Evolutionary conservation across 2,113 vertebrate genomes (phyloP).

Genomic region (Pungitius pungitius): DNA sequence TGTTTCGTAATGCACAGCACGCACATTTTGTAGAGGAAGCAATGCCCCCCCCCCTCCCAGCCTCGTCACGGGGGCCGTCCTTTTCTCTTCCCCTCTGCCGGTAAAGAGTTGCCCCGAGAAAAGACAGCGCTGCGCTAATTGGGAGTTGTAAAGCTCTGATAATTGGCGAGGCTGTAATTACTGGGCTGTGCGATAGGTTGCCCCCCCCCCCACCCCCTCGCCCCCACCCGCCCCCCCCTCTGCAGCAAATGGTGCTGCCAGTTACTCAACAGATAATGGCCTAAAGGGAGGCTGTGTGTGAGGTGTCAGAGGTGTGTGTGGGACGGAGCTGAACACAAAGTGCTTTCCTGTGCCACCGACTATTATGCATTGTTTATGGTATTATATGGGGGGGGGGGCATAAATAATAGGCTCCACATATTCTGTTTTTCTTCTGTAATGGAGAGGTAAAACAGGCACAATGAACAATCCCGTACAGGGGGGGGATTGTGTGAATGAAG

Average conservation of each 20-base stretch:
- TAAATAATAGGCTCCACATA: constrained; percentile 45
- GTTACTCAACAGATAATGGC: constrained; percentile 65
- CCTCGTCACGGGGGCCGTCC: constrained; percentile 28
- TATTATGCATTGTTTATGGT: constrained; percentile 54
- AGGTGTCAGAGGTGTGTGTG: constrained; percentile 5
- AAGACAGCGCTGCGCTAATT: constrained; percentile 64
- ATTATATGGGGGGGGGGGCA: constrained; percentile 19
- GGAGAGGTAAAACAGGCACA: constrained; percentile 37
- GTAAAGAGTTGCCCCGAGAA: constrained; percentile 61
- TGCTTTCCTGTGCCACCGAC: constrained; percentile 45
- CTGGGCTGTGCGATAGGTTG: constrained; percentile 50
- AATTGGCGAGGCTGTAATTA: constrained; percentile 72
- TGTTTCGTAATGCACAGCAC: constrained; percentile 48
- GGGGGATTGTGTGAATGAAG: too few relatives aligned
- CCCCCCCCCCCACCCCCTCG: constrained; percentile 24
- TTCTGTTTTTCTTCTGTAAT: constrained; percentile 25
- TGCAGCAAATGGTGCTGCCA: constrained; percentile 46
- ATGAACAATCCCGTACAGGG: constrained; percentile 26
- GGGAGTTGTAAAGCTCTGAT: constrained; percentile 72
- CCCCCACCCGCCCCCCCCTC: constrained; percentile 5
- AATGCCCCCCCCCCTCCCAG: constrained; percentile 35
- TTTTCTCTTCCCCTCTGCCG: constrained; percentile 37
- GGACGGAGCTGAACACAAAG: constrained; percentile 35
- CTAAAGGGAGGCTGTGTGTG: constrained; percentile 28
- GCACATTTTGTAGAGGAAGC: constrained; percentile 37